A percentile compares a stretch with the other conserved stretches of the same genome.
Evolutionary conservation across 2,113 vertebrate genomes (phyloP).

Genomic region (Dissostichus mawsoni): DNA sequence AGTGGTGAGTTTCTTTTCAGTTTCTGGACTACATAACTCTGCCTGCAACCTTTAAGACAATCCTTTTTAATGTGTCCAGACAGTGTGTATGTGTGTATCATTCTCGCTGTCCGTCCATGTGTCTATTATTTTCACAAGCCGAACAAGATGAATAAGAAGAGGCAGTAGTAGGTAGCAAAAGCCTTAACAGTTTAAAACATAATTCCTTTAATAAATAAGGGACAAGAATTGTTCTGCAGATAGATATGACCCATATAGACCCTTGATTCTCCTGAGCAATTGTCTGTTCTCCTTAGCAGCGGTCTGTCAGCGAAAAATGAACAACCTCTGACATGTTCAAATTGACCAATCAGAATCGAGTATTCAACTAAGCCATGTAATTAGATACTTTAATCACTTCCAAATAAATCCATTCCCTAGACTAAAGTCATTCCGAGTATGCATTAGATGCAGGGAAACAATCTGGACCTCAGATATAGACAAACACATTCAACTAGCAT

Average conservation of each 20-base stretch:
- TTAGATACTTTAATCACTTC: neutral
- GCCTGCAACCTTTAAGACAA: slow-evolving; percentile 43
- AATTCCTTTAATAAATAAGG: neutral
- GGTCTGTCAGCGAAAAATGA: no score
- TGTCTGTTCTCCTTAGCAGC: no score
- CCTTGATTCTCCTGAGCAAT: no score
- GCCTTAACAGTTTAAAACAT: neutral
- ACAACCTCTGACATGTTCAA: no score
- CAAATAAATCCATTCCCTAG: neutral
- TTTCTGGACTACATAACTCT: slow-evolving; percentile 27
- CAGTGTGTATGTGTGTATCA: slow-evolving; percentile 18
- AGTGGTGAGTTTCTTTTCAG: slow-evolving; percentile 75
- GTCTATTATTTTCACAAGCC: neutral
- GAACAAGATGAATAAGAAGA: neutral
- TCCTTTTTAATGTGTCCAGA: slow-evolving; percentile 19
- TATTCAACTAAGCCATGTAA: no score
- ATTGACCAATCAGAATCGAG: no score
- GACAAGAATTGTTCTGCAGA: no score
- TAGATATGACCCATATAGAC: no score
- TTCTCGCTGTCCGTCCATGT: slow-evolving; percentile 21
- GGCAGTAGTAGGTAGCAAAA: neutral
- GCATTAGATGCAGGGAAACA: neutral
- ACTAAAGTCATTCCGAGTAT: neutral
- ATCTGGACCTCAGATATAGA: neutral
- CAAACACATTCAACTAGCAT: neutral